phyloP scores from a whole-genome alignment of 2,888 invertebrate genomes.

The Portevinia maculata region DNA sequence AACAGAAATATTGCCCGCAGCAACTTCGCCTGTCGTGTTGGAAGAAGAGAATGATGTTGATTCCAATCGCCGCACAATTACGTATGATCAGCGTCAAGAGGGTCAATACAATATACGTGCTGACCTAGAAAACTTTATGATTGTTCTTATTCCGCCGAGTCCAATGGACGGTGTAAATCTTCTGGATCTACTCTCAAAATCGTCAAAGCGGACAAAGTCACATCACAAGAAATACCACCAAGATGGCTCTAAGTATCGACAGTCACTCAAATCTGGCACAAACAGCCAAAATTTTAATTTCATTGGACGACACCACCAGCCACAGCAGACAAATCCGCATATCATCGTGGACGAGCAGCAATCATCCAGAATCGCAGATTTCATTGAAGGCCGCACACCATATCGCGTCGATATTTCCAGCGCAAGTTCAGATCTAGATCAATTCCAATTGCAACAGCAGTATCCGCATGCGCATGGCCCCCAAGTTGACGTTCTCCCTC shows the following conservation, averaged over 20 bases:
- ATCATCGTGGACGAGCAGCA: constrained; percentile 60
- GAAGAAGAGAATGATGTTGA: constrained; percentile 41
- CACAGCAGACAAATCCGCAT: constrained; percentile 36
- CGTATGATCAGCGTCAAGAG: constrained; percentile 88
- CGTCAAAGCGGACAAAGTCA: constrained; percentile 76
- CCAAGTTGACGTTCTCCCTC: constrained; percentile 81
- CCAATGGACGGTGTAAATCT: constrained; percentile 78
- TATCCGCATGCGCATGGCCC: constrained; percentile 78
- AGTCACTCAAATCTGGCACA: constrained; percentile 68
- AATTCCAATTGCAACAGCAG: constrained; percentile 55
- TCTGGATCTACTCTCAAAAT: constrained; percentile 79
- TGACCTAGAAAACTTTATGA: constrained; percentile 89
- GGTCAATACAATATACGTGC: constrained; percentile 90
- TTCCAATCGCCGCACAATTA: constrained; percentile 77
- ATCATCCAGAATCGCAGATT: constrained; percentile 80
- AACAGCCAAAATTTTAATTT: constrained; percentile 57
- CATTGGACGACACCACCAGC: constrained; percentile 58
- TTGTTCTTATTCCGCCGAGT: constrained; percentile 86
- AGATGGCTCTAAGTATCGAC: constrained; percentile 69
- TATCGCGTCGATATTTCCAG: constrained; percentile 87
- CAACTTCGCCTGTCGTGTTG: not conserved
- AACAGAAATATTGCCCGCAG: constrained; percentile 29
- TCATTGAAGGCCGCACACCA: constrained; percentile 88
- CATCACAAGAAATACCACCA: constrained; percentile 68
- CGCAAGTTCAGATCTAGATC: constrained; percentile 75